Evolutionary conservation across 2,888 invertebrate species (phyloP).

Genomic region (Harmothoe impar): DNA sequence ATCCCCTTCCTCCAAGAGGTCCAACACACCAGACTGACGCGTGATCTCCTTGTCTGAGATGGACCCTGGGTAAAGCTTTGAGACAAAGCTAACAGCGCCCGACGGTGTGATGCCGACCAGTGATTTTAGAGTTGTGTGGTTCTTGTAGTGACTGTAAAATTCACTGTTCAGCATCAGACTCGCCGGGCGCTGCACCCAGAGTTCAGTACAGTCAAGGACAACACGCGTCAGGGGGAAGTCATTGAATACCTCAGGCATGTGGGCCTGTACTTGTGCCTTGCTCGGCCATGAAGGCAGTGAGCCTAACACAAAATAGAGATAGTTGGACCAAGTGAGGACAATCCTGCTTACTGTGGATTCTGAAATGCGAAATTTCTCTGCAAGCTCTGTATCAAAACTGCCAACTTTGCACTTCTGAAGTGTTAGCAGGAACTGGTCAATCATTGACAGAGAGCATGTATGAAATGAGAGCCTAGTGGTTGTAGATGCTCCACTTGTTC

Average conservation of each 20-base stretch:
- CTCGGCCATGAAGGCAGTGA: neutral
- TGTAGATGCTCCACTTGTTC: neutral
- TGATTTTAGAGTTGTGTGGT: slow-evolving; percentile 68
- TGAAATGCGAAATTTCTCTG: neutral
- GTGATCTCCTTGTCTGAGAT: slow-evolving; percentile 70
- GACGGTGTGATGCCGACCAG: slow-evolving; percentile 69
- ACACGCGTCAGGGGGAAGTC: slow-evolving; percentile 68
- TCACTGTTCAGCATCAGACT: slow-evolving; percentile 65
- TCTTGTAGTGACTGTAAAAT: slow-evolving; percentile 68
- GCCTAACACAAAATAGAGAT: slow-evolving; percentile 3
- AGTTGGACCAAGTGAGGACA: slow-evolving; percentile 35
- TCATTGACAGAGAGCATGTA: neutral
- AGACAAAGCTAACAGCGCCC: slow-evolving; percentile 69
- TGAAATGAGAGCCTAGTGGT: neutral
- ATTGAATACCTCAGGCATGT: slow-evolving; percentile 68
- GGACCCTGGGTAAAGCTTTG: slow-evolving; percentile 68
- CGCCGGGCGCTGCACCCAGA: slow-evolving; percentile 68
- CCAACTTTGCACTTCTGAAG: neutral
- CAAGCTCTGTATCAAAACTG: neutral
- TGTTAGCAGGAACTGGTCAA: neutral
- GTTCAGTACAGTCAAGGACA: slow-evolving; percentile 71
- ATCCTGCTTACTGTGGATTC: neutral
- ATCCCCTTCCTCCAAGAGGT: slow-evolving; percentile 69
- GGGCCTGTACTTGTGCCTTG: neutral
- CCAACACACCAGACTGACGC: slow-evolving; percentile 64